These are phyloP conservation scores for Drosophila mayaguana DNA, from an alignment of 2,888 invertebrate species.

Conservation along the genomic window DNA sequence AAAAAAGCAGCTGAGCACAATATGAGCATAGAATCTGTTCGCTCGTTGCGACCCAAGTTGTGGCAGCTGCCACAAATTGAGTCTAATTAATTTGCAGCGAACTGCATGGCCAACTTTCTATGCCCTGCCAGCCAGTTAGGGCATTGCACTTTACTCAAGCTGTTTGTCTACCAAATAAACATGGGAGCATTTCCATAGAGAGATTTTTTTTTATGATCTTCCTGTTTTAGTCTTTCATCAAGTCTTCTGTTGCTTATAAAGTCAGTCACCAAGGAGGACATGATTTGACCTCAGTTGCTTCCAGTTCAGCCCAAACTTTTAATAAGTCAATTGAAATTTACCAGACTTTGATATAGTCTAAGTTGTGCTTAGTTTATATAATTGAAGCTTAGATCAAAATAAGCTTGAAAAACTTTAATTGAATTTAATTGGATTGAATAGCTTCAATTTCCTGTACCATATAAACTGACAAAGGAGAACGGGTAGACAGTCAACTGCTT, in stretches of 20 bases:
- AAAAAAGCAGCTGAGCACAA: constrained; percentile 48
- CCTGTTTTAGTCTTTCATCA: too few species aligned
- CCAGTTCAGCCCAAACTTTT: too few species aligned
- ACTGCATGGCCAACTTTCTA: constrained; percentile 42
- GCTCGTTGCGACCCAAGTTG: constrained; percentile 13
- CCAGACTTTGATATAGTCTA: neutral
- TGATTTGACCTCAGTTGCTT: too few species aligned
- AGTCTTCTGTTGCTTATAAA: neutral
- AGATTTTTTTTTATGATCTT: neutral
- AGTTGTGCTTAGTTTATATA: neutral
- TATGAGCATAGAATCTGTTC: constrained; percentile 69
- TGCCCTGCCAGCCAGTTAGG: constrained; percentile 38
- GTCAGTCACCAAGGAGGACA: neutral
- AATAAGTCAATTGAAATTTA: neutral
- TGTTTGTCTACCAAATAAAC: neutral
- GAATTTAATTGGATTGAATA: too few species aligned
- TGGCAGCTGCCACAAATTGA: constrained; percentile 65
- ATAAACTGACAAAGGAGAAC: neutral
- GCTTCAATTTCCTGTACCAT: neutral
- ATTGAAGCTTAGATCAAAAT: neutral
- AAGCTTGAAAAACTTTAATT: neutral
- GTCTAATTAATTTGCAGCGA: constrained; percentile 74
- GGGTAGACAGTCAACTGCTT: neutral
- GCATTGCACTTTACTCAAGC: neutral
- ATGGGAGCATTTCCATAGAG: neutral